Base-by-base conservation (phyloP, 2,113 vertebrate genomes). In the Fulica atra region DNA sequence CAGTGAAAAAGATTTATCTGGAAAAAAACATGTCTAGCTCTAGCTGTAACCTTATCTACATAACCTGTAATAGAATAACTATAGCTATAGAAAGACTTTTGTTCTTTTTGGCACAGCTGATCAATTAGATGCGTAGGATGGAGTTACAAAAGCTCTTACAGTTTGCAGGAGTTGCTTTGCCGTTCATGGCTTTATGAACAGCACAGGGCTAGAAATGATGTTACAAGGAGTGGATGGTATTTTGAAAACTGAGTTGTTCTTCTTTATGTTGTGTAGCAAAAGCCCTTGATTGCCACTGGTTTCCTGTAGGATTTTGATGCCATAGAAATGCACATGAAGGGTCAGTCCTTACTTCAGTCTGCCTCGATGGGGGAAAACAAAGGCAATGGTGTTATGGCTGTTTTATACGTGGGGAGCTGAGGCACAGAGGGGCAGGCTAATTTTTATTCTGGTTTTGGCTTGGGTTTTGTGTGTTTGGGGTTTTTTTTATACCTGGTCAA, bases 81-180 rank as follows among this genome's bases (percentile, higher is more conserved):
- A 76, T 60, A 89, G 94, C 73, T 95, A 36, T 91, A 87, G 91
- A 96, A 96, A 95, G 81, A 81, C 95, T 96, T 95, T 50, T 96
- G 91, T 91, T 95, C 93, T 93, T 96, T 93, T 79, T 93, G 86
- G 84, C 86, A 72, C 68, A 93, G 91, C 69, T 21, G 89, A 96
- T 93, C 94, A 89, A 85, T 95, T 91, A 97, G 94, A 89, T 91
- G 93, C 3, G 33, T 95, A 91, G 86, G 95, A 95, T 95, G 95
- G 86, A 85, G 89, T 95, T 95, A 97, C 94, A 96, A 93, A 95
- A 95, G 91, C 96, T 95, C 93, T 87, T 89, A 65, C 57, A 89
- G 69, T 85, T 79, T 92, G 77, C 89, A 35, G 70, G 83, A 87
- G 77, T 25, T 93, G 77, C 64, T 73, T 70, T 74, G 82, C 91